A percentile compares a stretch with the other conserved stretches of the same genome.
phyloP scores from a whole-genome alignment of 2,113 vertebrate genomes.

The Pseudorasbora parva region DNA sequence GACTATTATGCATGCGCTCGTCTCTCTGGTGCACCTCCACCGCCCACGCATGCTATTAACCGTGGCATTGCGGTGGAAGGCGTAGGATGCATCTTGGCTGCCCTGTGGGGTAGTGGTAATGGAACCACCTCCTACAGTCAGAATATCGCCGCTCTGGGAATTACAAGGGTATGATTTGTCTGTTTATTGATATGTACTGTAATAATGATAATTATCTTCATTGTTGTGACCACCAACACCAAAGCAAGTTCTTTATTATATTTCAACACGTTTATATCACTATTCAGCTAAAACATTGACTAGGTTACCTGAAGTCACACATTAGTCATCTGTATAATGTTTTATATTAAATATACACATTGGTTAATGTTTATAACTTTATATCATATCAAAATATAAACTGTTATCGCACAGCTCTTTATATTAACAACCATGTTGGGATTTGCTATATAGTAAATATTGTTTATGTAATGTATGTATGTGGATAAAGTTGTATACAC shows the following conservation, averaged over 20 bases:
- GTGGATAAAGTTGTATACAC: background rate
- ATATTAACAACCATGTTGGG: background rate
- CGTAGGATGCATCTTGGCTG: conserved; percentile 80
- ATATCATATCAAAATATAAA: too few relatives aligned
- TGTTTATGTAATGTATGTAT: background rate
- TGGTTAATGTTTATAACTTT: background rate
- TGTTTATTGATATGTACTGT: background rate
- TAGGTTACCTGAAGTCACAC: background rate
- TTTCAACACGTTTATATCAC: background rate
- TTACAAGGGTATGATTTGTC: conserved; percentile 75
- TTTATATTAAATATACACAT: background rate
- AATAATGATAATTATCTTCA: background rate
- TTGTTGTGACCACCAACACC: background rate
- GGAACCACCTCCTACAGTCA: conserved; percentile 83
- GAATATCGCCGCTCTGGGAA: conserved; percentile 81
- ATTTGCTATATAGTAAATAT: background rate
- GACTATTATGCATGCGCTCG: conserved; percentile 81
- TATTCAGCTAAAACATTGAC: background rate
- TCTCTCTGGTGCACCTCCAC: conserved; percentile 78
- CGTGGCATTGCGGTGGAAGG: conserved; percentile 79
- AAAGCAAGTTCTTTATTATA: background rate
- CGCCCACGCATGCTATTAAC: conserved; percentile 80
- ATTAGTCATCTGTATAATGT: background rate
- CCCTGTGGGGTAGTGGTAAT: conserved; percentile 80
- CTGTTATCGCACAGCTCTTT: too few relatives aligned